A percentile compares a stretch with the other conserved stretches of the same genome.
phyloP scores from a whole-genome alignment of 2,113 vertebrate genomes.

The Chloropsis cyanopogon region DNA sequence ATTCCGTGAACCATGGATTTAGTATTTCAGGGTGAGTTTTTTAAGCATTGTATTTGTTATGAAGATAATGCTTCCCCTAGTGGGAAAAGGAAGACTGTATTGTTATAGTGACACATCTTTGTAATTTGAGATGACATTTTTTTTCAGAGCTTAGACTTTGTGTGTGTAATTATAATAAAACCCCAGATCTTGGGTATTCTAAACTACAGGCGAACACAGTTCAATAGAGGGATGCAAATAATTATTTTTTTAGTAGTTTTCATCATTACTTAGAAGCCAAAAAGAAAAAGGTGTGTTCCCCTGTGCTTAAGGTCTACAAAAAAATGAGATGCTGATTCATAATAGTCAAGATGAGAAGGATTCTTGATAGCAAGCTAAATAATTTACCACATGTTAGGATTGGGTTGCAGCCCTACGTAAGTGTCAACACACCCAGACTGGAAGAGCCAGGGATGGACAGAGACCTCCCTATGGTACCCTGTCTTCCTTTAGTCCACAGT shows the following conservation, averaged over 20 bases:
- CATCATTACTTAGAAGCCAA: neutral
- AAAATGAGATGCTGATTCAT: neutral
- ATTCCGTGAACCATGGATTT: neutral
- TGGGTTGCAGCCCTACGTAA: neutral
- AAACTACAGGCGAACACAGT: neutral
- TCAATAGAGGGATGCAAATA: neutral
- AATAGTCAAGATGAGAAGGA: neutral
- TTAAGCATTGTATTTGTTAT: neutral
- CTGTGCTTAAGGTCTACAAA: neutral
- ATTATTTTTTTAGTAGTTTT: neutral
- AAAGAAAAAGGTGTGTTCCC: neutral
- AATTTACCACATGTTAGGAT: neutral
- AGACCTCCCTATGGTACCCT: neutral
- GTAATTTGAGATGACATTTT: conserved; percentile 17
- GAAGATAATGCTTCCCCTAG: conserved; percentile 29
- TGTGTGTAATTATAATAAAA: neutral
- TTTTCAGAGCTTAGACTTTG: neutral
- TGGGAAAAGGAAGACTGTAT: neutral
- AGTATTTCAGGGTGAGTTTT: neutral
- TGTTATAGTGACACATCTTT: neutral
- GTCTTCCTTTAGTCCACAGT: neutral
- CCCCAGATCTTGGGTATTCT: neutral
- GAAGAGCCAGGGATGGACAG: neutral
- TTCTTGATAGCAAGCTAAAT: neutral
- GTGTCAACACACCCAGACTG: neutral